These are phyloP conservation scores for Eupsilia transversa DNA, from an alignment of 2,888 invertebrate species.

Conservation along the genomic window DNA sequence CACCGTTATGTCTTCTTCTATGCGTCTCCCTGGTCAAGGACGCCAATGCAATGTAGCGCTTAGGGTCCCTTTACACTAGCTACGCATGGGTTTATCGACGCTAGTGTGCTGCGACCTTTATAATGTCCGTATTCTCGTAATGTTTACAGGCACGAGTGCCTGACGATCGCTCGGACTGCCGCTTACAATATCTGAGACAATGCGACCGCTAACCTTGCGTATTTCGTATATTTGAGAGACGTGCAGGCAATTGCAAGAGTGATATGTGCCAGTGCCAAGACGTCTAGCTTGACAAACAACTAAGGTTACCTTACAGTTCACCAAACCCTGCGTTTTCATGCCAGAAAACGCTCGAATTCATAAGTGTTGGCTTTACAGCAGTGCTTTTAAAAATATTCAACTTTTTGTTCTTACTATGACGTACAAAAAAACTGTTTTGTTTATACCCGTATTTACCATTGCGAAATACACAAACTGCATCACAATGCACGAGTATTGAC, in stretches of 20 bases:
- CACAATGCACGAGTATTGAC: conserved; percentile 52
- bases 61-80: too few species aligned
- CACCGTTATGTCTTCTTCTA: neutral
- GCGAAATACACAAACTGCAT: conserved; percentile 40
- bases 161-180: neutral
- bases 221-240: conserved; percentile 1
- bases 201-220: neutral
- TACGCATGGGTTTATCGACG: neutral
- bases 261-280: conserved; percentile 34
- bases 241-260: neutral
- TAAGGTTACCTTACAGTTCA: neutral
- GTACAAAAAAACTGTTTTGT: conserved; percentile 12
- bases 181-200: neutral
- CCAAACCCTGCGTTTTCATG: neutral
- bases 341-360: neutral
- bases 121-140: neutral
- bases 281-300: neutral
- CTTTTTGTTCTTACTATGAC: neutral
- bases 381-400: neutral
- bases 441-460: neutral
- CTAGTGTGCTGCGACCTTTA: neutral
- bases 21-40: neutral
- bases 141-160: neutral
- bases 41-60: neutral
- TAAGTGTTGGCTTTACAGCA: neutral